Conservation (phyloP, 2,797 vertebrate genomes). For the Lacerta viridis region DNA sequence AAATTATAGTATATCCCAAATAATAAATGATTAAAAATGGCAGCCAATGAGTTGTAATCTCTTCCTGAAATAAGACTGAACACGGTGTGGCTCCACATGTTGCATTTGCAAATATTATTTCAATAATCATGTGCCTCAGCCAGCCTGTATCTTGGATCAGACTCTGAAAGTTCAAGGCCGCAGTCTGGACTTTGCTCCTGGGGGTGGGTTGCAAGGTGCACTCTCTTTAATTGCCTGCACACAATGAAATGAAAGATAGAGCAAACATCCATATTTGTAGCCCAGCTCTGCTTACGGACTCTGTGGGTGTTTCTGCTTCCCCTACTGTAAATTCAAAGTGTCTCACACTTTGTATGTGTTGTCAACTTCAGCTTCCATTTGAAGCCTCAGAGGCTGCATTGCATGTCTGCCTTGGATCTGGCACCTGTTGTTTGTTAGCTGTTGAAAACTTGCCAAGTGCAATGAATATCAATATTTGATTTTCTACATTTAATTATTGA, state of each 20-base stretch:
- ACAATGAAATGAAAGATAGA: not conserved
- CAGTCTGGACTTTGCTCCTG: slow-evolving; percentile 20
- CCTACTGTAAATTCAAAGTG: not conserved
- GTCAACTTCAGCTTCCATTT: not conserved
- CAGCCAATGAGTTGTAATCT: not conserved
- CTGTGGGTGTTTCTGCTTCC: not conserved
- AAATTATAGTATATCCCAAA: not conserved
- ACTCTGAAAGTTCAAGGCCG: not conserved
- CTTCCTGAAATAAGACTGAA: not conserved
- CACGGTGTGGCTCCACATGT: not conserved
- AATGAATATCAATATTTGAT: not conserved
- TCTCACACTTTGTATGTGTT: not conserved
- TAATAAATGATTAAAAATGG: not conserved
- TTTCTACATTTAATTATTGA: not conserved
- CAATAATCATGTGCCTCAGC: not conserved
- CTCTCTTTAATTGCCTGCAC: not conserved
- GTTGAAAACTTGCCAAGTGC: not conserved
- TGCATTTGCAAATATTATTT: not conserved
- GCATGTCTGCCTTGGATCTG: not conserved
- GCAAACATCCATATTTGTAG: not conserved
- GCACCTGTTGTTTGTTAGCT: no score
- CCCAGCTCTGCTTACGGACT: not conserved
- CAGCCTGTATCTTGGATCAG: not conserved
- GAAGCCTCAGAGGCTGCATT: not conserved
- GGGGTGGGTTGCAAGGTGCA: accelerated